Conservation (phyloP, 2,113 vertebrate genomes). For the Rhinolophus sinicus region DNA sequence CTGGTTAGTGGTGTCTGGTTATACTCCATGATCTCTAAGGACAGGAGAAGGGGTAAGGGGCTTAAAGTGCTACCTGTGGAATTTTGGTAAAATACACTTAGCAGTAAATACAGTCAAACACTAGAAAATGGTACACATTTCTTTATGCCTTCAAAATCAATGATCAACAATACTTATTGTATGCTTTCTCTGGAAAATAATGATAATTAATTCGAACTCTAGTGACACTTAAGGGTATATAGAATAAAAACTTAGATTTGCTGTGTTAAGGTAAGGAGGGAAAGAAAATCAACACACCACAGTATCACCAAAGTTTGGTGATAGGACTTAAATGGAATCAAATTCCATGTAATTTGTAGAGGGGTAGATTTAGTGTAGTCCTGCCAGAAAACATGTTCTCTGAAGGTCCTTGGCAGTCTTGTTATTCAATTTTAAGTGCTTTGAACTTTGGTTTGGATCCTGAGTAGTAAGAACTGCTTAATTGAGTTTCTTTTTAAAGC, state of each 20-base stretch:
- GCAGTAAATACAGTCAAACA: background rate
- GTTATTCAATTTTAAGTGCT: slow-evolving; percentile 43
- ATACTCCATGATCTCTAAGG: background rate
- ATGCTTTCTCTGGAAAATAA: background rate
- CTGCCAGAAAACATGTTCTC: slow-evolving; percentile 2
- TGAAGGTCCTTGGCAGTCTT: background rate
- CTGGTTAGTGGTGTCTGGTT: background rate
- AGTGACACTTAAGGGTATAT: background rate
- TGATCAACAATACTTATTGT: background rate
- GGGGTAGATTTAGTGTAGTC: background rate
- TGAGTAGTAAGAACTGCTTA: slow-evolving; percentile 51
- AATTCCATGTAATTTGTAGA: slow-evolving; percentile 7
- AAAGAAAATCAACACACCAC: slow-evolving; percentile 7
- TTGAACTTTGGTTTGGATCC: slow-evolving; percentile 52
- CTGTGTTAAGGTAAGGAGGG: background rate
- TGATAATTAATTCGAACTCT: background rate
- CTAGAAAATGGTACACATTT: slow-evolving; percentile 26
- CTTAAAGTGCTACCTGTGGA: background rate
- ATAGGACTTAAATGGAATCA: background rate
- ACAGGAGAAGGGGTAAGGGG: background rate
- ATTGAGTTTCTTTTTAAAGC: slow-evolving; percentile 44
- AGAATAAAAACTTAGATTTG: background rate
- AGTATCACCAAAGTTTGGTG: slow-evolving; percentile 1
- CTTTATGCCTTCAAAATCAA: slow-evolving; percentile 18
- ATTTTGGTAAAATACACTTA: background rate